A percentile compares a stretch with the other conserved stretches of the same genome.
Evolutionary conservation across 2,888 invertebrate genomes (phyloP).

Genomic region (Tenthredo notha): DNA sequence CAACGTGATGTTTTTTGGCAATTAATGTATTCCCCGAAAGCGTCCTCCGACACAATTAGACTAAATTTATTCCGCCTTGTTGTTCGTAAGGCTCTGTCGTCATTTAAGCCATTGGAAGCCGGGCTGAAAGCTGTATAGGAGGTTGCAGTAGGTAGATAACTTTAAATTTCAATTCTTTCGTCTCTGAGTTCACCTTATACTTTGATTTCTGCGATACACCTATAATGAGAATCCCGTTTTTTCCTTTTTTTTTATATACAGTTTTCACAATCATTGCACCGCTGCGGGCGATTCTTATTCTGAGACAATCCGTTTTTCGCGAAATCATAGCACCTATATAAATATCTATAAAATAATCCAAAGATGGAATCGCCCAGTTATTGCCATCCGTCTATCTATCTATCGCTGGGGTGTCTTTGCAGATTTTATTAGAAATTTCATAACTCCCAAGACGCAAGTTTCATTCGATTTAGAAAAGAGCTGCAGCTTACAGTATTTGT

Average conservation of each 20-base stretch:
- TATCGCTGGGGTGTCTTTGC: neutral
- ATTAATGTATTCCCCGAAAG: slow-evolving; percentile 41
- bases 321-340: neutral
- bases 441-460: slow-evolving; percentile 21
- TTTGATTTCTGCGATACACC: neutral
- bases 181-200: neutral
- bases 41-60: slow-evolving; percentile 42
- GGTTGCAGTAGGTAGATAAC: neutral
- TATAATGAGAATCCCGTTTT: neutral
- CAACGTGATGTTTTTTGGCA: slow-evolving; percentile 28
- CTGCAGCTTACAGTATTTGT: neutral
- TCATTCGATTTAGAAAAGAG: neutral
- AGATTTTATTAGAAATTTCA: slow-evolving; percentile 13
- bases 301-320: neutral
- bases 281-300: neutral
- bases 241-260: neutral
- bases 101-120: slow-evolving; percentile 6
- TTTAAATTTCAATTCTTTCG: neutral
- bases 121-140: neutral
- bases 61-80: slow-evolving; percentile 35
- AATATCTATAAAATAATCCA: neutral
- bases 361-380: neutral
- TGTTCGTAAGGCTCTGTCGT: slow-evolving; percentile 19
- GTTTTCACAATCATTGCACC: neutral
- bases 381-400: neutral